Conservation (phyloP, 2,113 vertebrate species). For the Heptranchias perlo region DNA sequence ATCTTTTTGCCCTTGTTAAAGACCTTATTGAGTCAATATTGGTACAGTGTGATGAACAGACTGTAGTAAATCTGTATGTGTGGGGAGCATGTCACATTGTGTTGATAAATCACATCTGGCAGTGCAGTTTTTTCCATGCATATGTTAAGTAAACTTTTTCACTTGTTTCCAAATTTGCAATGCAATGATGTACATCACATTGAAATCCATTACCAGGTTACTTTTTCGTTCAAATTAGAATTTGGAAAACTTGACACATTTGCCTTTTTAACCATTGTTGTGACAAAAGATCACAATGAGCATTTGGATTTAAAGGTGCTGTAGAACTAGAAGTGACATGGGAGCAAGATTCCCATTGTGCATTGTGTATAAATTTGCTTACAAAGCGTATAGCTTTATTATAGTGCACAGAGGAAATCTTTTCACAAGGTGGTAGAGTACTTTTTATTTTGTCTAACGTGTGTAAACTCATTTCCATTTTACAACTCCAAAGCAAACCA, state of each 20-base stretch:
- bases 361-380: too few relatives aligned
- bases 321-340: neutral
- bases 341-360: neutral
- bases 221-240: neutral
- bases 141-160: neutral
- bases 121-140: neutral
- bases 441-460: neutral
- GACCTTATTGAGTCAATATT: neutral
- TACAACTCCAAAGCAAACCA: neutral
- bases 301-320: neutral
- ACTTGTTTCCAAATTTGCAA: neutral
- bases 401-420: neutral
- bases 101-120: neutral
- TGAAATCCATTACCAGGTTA: neutral
- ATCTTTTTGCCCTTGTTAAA: neutral
- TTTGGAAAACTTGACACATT: neutral
- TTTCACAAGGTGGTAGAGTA: neutral
- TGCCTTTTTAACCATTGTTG: neutral
- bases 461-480: neutral
- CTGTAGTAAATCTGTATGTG: neutral
- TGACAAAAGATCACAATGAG: neutral
- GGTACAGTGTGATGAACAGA: neutral
- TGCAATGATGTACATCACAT: neutral
- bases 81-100: neutral
- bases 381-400: neutral